Evolutionary conservation across 2,888 invertebrate species (phyloP).

Genomic region (Cantharis rufa): DNA sequence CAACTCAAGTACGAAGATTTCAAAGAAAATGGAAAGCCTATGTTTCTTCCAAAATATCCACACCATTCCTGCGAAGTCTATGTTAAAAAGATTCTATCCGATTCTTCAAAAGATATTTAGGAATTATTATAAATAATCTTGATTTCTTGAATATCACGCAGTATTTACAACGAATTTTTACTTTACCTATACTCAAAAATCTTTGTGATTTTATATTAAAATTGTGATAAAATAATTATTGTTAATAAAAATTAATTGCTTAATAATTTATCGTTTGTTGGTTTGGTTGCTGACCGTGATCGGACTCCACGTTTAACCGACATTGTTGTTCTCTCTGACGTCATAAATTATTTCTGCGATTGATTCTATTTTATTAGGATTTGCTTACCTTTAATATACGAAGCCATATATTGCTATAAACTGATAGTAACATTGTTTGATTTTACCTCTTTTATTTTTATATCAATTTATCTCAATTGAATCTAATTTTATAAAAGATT

Average conservation of each 20-base stretch:
- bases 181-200: background rate
- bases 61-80: slow-evolving; percentile 48
- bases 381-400: background rate
- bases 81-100: slow-evolving; percentile 36
- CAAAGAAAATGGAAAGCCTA: slow-evolving; percentile 63
- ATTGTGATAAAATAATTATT: background rate
- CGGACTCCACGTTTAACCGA: too few relatives aligned
- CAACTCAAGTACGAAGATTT: slow-evolving; percentile 70
- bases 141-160: too few relatives aligned
- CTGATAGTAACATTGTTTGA: background rate
- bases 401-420: background rate
- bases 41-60: slow-evolving; percentile 66
- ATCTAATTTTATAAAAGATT: too few relatives aligned
- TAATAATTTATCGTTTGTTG: background rate
- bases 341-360: background rate
- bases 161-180: background rate
- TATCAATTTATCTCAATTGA: too few relatives aligned
- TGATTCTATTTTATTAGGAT: background rate
- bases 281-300: background rate
- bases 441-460: background rate
- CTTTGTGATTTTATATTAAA: background rate
- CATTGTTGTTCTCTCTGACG: too few relatives aligned
- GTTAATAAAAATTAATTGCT: background rate
- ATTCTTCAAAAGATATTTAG: background rate
- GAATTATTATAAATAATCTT: background rate